Conservation (phyloP, 1,140 invertebrate species). For the Drosophila pseudoobscura region DNA sequence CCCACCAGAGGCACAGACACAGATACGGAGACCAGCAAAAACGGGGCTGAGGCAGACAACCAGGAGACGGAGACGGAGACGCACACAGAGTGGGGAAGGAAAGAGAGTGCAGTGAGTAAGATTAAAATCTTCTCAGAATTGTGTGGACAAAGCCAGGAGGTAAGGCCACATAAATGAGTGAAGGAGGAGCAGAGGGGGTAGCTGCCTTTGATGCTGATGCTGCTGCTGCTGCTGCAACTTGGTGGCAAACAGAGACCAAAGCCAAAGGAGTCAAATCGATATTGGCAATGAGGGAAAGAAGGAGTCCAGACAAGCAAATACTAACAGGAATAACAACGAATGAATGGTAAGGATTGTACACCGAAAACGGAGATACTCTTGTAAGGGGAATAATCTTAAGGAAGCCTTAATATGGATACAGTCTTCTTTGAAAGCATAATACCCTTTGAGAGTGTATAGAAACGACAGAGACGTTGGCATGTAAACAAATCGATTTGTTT, state of each 20-base stretch:
- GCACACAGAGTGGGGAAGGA: not conserved
- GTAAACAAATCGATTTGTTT: conserved; percentile 83
- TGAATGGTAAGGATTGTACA: no score
- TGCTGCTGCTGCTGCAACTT: conserved; percentile 28
- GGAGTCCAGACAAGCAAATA: conserved; percentile 39
- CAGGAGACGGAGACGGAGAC: conserved; percentile 12
- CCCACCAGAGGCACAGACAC: conserved; percentile 7
- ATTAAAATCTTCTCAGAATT: conserved; percentile 83
- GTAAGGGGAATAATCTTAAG: no score
- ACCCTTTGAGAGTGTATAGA: no score
- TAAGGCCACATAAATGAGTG: conserved; percentile 72
- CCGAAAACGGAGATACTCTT: no score
- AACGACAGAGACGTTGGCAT: conserved; percentile 56
- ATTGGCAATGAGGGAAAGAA: conserved; percentile 39
- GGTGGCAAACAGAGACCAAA: conserved; percentile 30
- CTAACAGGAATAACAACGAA: conserved; percentile 7
- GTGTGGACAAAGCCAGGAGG: conserved; percentile 65
- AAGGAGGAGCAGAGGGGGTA: conserved; percentile 2
- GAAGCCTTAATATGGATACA: no score
- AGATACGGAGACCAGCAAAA: conserved; percentile 11
- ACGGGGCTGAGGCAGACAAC: conserved; percentile 2
- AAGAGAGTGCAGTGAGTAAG: conserved; percentile 62
- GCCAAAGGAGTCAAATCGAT: conserved; percentile 66
- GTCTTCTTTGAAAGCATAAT: not conserved
- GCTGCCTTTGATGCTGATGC: not conserved